phyloP scores from a whole-genome alignment of 2,888 invertebrate species.

The Phytoseiulus persimilis region DNA sequence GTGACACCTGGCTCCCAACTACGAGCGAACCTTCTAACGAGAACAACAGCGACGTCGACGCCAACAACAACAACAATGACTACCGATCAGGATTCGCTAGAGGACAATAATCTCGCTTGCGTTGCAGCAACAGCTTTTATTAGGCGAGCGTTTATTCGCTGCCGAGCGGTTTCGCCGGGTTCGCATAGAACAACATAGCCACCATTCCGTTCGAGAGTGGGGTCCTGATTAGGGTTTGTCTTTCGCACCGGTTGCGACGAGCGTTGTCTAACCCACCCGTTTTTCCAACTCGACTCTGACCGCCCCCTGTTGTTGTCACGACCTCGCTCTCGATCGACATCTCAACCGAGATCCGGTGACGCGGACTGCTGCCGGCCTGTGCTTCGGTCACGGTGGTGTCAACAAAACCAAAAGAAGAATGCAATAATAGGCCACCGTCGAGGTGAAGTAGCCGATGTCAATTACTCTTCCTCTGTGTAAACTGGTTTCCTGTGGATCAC shows the following conservation, averaged over 20 bases:
- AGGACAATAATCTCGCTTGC: background rate
- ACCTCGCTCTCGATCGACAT: background rate
- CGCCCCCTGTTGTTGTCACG: too few species aligned
- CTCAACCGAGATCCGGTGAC: background rate
- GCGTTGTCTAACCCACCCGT: background rate
- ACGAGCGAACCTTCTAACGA: background rate
- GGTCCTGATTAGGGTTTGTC: background rate
- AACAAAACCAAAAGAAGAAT: background rate
- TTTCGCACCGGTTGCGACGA: background rate
- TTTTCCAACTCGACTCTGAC: background rate
- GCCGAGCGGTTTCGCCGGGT: background rate
- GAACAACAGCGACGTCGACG: too few species aligned
- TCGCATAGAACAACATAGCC: background rate
- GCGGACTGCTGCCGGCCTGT: background rate
- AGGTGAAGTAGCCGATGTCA: background rate
- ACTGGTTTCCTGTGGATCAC: background rate
- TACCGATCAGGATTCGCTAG: conserved; percentile 5
- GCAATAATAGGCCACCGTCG: background rate
- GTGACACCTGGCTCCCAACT: too few species aligned
- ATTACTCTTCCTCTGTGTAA: background rate
- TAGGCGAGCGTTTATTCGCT: background rate
- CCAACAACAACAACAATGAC: background rate
- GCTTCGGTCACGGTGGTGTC: background rate
- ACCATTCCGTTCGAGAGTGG: background rate
- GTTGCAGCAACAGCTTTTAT: background rate